phyloP scores from a whole-genome alignment of 2,888 invertebrate genomes.

The Xanthostigma xanthostigma region DNA sequence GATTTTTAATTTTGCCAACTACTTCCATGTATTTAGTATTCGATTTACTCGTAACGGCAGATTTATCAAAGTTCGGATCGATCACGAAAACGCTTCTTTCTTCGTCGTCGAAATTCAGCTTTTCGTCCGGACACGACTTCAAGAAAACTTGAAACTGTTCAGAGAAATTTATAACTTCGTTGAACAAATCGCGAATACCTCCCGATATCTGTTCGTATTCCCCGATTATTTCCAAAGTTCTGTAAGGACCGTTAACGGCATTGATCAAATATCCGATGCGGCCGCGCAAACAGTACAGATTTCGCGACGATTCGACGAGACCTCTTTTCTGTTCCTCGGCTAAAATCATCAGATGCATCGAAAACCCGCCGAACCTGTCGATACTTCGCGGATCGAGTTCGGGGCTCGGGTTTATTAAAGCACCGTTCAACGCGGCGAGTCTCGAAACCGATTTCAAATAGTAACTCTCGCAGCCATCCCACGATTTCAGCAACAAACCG shows the following conservation, averaged over 20 bases:
- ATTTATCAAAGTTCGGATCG: too few species aligned
- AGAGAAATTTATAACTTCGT: constrained; percentile 36
- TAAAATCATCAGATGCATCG: constrained; percentile 57
- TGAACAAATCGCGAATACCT: constrained; percentile 33
- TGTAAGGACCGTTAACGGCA: too few species aligned
- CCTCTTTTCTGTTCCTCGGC: constrained; percentile 49
- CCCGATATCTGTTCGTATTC: constrained; percentile 20
- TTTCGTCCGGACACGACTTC: constrained; percentile 39
- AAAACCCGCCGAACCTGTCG: constrained; percentile 75
- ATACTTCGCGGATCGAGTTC: constrained; percentile 70
- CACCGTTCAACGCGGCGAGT: constrained; percentile 43
- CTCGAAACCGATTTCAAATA: constrained; percentile 58
- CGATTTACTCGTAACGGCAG: too few species aligned
- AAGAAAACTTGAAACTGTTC: constrained; percentile 55
- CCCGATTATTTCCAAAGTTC: too few species aligned
- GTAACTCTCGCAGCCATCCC: constrained; percentile 61
- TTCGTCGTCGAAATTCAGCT: constrained; percentile 15
- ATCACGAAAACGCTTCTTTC: too few species aligned
- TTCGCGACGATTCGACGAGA: constrained; percentile 39
- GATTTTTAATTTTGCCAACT: too few species aligned
- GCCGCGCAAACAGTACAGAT: constrained; percentile 39
- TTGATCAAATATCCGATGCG: constrained; percentile 20
- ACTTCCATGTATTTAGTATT: too few species aligned
- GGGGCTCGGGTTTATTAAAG: constrained; percentile 50
- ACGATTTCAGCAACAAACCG: constrained; percentile 36